Evolutionary conservation across 2,113 vertebrate species (phyloP), one percentile per base, ranked within the genome.

Genomic region (Silurus glanis): DNA sequence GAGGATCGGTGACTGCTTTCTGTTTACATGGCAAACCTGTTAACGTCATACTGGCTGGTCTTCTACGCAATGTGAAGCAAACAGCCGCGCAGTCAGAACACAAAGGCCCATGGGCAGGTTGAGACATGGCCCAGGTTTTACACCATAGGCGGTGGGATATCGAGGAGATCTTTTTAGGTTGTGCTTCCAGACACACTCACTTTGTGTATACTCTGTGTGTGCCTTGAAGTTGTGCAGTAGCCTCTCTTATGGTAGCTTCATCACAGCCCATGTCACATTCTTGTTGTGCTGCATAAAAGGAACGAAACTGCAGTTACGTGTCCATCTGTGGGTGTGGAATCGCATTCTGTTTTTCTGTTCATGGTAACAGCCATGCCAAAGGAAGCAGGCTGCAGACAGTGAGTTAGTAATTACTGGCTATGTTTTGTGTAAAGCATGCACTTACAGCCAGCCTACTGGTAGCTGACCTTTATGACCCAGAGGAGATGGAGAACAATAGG

Each of bases 401-500:
- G 58, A 86, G 84, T 69, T 55, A 86, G 69, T 23, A 14, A 7
- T 49, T 64, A 28, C 56, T 62, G 61, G 62, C 56, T 79, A 53
- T 45, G 67, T 23, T 49, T 49, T 23, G 81, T 51, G 28, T 58
- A 66, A 79, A 51, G 71, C 2, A 58, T 66, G 74, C 64, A 75
- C 80, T 83, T 69, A 17, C 37, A 62, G 19, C 61, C 59, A 79
- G 10, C 53, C 79, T 80, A 78, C 72, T 83, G 66, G 13, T 21
- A 61, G 56, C 55, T 88, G 81, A 86, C 84, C 84, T 88, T 55
- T 47, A 21, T 55, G 62, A 49, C 64, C 84, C 81, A 64, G 75
- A 58, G 53, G 59, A 81, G 58, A 58, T 79, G 49, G 45, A 81
- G 85, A 87, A 85, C 86, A 85, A 85, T 87, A 86, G 81, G 53